These are phyloP conservation scores for Salticus scenicus DNA, from an alignment of 2,888 invertebrate genomes.

Conservation along the genomic window DNA sequence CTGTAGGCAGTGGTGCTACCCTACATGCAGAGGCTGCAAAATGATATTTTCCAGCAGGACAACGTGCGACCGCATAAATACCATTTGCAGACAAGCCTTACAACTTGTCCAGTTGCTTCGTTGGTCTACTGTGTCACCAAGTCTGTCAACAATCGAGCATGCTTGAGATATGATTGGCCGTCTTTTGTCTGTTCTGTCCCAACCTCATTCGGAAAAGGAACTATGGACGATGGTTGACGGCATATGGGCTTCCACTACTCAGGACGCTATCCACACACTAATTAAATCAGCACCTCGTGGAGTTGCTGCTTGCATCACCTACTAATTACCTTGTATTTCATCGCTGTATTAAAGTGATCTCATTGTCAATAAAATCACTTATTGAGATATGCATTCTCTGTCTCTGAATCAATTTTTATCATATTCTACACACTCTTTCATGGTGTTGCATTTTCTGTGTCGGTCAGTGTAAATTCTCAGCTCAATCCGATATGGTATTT, in stretches of 20 bases:
- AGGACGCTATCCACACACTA: not conserved
- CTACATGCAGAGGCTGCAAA: not conserved
- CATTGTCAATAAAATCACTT: too few species aligned
- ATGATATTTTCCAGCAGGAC: not conserved
- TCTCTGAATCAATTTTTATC: too few species aligned
- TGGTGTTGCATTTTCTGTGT: too few species aligned
- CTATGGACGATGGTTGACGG: conserved; percentile 8
- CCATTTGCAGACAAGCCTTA: not conserved
- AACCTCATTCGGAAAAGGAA: not conserved
- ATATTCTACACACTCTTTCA: too few species aligned
- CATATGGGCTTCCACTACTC: not conserved
- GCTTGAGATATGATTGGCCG: not conserved
- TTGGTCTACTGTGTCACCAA: not conserved
- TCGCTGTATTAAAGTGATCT: too few species aligned
- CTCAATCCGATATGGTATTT: too few species aligned
- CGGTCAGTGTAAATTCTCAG: too few species aligned
- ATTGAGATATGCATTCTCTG: too few species aligned
- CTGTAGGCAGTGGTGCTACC: not conserved
- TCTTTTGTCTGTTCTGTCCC: not conserved
- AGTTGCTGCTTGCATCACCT: not conserved
- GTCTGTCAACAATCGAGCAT: not conserved
- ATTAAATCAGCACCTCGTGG: not conserved
- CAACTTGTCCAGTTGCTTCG: conserved; percentile 1
- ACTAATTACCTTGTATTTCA: too few species aligned
- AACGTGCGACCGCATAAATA: not conserved